Evolutionary conservation across 2,888 invertebrate species (phyloP).

Genomic region (Drymonia ruficornis): DNA sequence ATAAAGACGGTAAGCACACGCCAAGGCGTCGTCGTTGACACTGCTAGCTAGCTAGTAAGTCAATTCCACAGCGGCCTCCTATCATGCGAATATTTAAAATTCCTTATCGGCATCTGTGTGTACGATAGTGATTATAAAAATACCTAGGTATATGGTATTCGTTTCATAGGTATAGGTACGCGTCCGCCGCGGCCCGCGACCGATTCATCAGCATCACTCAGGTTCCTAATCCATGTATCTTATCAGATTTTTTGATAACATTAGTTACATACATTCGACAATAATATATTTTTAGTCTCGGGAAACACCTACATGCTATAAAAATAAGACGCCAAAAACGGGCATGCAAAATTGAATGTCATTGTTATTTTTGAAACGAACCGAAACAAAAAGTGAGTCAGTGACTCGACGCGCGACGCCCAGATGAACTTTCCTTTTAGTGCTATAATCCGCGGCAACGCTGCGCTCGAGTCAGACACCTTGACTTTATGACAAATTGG

Average conservation of each 20-base stretch:
- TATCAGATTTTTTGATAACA: conserved; percentile 34
- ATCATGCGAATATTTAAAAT: background rate
- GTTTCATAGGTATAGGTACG: background rate
- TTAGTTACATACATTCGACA: conserved; percentile 10
- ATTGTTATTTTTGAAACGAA: background rate
- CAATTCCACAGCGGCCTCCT: background rate
- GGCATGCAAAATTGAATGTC: conserved; percentile 3
- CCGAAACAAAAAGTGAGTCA: background rate
- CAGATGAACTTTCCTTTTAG: background rate
- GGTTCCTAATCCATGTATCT: conserved; percentile 22
- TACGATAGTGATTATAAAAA: background rate
- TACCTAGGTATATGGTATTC: background rate
- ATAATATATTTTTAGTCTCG: conserved; percentile 17
- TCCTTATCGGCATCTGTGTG: background rate
- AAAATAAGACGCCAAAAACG: background rate
- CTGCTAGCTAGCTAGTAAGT: too few species aligned
- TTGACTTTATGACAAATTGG: background rate
- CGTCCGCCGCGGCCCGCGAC: conserved; percentile 47
- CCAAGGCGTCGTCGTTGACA: too few species aligned
- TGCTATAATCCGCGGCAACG: background rate
- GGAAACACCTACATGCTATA: background rate
- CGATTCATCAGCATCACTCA: conserved; percentile 6
- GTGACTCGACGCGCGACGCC: too few species aligned
- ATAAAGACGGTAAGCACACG: too few species aligned
- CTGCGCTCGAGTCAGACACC: background rate